These are phyloP conservation scores for Cremastinae sp. DNA, from an alignment of 2,888 invertebrate species.

Conservation along the genomic window DNA sequence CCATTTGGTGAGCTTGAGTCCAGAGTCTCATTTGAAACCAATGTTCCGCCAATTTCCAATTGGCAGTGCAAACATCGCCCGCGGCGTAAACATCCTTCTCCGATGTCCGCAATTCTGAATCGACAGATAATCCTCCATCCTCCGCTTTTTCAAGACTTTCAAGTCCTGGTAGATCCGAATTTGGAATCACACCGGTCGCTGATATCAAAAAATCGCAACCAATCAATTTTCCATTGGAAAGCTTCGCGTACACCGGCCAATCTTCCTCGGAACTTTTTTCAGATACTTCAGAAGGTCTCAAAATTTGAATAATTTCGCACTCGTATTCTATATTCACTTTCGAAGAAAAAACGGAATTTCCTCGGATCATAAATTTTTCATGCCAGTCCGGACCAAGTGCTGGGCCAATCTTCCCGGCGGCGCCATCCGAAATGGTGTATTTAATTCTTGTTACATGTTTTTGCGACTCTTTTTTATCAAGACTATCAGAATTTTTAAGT, in stretches of 20 bases:
- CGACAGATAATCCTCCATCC: conserved; percentile 93
- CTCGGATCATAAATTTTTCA: conserved; percentile 84
- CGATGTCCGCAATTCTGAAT: conserved; percentile 92
- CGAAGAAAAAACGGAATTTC: conserved; percentile 80
- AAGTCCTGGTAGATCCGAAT: conserved; percentile 83
- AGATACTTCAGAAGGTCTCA: conserved; percentile 83
- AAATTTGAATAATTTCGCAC: conserved; percentile 82
- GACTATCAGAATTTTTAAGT: conserved; percentile 44
- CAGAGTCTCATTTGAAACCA: conserved; percentile 98
- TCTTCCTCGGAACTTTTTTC: conserved; percentile 75
- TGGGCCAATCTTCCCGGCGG: conserved; percentile 85
- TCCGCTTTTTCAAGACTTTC: conserved; percentile 81
- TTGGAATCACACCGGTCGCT: conserved; percentile 95
- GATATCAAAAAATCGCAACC: conserved; percentile 96
- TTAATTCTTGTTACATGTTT: conserved; percentile 84
- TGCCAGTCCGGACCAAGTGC: conserved; percentile 99
- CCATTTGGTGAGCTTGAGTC: conserved; percentile 99
- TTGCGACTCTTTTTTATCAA: conserved; percentile 21
- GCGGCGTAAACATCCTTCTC: conserved; percentile 92
- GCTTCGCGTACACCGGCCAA: conserved; percentile 87
- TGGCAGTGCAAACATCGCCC: conserved; percentile 95
- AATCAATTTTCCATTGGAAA: conserved; percentile 87
- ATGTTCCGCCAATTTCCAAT: conserved; percentile 88
- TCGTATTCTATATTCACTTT: conserved; percentile 80
- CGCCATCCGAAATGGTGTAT: conserved; percentile 83